phyloP scores from a whole-genome alignment of 2,797 vertebrate genomes.

The Macrochelys suwanniensis region DNA sequence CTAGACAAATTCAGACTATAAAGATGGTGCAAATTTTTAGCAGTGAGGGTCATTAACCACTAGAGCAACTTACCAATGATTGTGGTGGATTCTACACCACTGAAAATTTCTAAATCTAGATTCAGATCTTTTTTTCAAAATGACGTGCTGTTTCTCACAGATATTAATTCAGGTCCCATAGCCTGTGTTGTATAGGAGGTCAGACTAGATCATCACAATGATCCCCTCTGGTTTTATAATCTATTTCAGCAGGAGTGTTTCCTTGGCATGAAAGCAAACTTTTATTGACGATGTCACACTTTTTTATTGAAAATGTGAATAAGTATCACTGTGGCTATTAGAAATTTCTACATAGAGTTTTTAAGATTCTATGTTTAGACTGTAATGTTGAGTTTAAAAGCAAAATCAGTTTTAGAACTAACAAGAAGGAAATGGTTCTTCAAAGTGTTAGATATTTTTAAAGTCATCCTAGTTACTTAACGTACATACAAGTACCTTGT shows the following conservation, averaged over 20 bases:
- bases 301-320: background rate
- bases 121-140: background rate
- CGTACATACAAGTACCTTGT: too few relatives aligned
- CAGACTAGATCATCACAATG: too few relatives aligned
- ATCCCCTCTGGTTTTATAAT: too few relatives aligned
- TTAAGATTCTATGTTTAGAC: background rate
- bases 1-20: background rate
- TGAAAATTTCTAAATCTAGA: background rate
- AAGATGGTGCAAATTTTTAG: background rate
- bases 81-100: background rate
- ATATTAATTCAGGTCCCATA: background rate
- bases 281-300: background rate
- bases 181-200: too few relatives aligned
- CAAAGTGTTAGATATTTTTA: background rate
- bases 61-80: background rate
- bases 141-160: background rate
- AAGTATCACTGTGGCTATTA: background rate
- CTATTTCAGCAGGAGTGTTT: background rate
- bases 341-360: background rate
- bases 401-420: background rate
- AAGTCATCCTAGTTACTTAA: background rate
- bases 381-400: background rate
- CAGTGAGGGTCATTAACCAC: background rate
- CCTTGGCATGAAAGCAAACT: background rate
- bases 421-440: background rate